phyloP scores from a whole-genome alignment of 64 coral and sea anemone genomes.

The Exaiptasia diaphana region DNA sequence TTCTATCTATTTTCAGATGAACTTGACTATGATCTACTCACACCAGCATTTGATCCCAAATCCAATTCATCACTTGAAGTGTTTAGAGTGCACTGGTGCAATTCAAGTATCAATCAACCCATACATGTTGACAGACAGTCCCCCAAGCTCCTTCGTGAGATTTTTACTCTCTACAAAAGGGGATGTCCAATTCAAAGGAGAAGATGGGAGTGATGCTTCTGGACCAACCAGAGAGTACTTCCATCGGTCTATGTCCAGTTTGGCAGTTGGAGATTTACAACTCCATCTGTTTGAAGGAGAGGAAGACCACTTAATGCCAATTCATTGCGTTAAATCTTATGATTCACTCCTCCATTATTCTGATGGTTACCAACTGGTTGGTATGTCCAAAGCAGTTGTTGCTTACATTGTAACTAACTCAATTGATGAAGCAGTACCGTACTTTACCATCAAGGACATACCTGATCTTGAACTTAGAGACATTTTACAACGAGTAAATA shows the following conservation, averaged over 20 bases:
- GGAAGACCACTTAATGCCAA: slow-evolving; percentile 3
- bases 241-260: slow-evolving; percentile 9
- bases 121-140: too few relatives aligned
- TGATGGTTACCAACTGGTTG: slow-evolving; percentile 6
- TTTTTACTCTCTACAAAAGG: too few relatives aligned
- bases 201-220: slow-evolving; percentile 43
- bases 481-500: neutral
- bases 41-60: too few relatives aligned
- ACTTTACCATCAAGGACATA: neutral
- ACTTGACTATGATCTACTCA: too few relatives aligned
- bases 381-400: slow-evolving; percentile 11
- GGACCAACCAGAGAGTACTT: slow-evolving; percentile 48
- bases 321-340: neutral
- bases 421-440: slow-evolving; percentile 8
- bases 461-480: neutral
- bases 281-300: slow-evolving; percentile 24
- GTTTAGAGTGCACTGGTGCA: too few relatives aligned
- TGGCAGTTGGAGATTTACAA: neutral
- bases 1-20: too few relatives aligned
- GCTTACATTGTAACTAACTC: neutral
- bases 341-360: slow-evolving; percentile 16
- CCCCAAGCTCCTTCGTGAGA: too few relatives aligned
- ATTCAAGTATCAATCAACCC: too few relatives aligned
- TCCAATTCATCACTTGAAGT: too few relatives aligned
- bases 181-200: too few relatives aligned